Conservation (phyloP, 2,797 vertebrate genomes). For the Anas flavirostris region DNA sequence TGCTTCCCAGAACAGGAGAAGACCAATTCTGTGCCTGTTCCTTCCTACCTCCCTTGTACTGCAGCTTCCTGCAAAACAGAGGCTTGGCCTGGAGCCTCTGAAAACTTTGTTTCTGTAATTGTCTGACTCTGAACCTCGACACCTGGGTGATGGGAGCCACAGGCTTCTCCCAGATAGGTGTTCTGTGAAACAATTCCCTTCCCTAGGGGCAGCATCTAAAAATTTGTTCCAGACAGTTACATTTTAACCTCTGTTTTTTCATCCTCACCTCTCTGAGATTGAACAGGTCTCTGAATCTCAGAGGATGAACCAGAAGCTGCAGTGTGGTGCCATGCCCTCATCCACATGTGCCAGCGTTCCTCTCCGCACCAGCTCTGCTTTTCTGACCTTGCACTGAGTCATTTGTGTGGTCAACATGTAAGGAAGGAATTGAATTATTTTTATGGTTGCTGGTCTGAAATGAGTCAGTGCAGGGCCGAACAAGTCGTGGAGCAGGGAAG, state of each 20-base stretch:
- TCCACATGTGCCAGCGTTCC: neutral
- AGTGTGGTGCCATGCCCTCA: neutral
- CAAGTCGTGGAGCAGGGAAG: neutral
- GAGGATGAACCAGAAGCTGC: neutral
- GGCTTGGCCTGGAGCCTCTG: neutral
- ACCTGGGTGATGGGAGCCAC: neutral
- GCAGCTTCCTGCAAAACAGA: neutral
- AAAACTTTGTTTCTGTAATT: neutral
- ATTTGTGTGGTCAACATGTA: neutral
- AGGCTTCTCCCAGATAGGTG: neutral
- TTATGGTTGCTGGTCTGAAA: neutral
- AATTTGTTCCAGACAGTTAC: neutral
- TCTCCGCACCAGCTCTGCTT: neutral
- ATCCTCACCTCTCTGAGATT: neutral
- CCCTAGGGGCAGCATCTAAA: neutral
- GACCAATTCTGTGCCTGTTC: neutral
- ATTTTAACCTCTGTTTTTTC: neutral
- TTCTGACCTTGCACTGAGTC: neutral
- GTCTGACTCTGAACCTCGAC: neutral
- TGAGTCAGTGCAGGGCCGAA: constrained; percentile 3
- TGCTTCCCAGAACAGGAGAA: neutral
- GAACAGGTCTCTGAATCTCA: neutral
- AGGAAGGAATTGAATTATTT: neutral
- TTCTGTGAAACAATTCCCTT: neutral
- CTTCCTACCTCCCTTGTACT: neutral